A percentile compares a stretch with the other conserved stretches of the same genome.
Conservation (phyloP, 2,888 invertebrate species). For the Uropetala carovei region DNA sequence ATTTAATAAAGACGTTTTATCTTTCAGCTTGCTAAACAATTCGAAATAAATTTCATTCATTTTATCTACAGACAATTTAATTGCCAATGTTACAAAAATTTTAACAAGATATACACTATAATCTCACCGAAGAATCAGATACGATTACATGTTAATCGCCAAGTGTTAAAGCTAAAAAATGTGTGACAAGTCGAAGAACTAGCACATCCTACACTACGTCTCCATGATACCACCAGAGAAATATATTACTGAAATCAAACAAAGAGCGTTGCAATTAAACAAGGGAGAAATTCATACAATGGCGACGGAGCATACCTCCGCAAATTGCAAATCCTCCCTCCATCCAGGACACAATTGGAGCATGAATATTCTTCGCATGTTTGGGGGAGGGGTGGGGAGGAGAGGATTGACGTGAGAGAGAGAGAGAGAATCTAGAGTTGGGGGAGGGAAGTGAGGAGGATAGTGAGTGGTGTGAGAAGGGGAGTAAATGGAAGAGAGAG, state of each 20-base stretch:
- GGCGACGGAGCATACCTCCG: background rate
- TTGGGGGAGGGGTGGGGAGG: background rate
- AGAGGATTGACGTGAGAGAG: background rate
- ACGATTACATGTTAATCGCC: too few relatives aligned
- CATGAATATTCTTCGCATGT: conserved; percentile 22
- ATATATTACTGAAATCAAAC: background rate
- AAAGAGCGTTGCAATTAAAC: conserved; percentile 6
- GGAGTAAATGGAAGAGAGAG: too few relatives aligned
- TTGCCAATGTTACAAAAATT: too few relatives aligned
- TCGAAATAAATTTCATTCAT: too few relatives aligned
- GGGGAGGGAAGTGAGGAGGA: too few relatives aligned
- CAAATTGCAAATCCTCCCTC: background rate
- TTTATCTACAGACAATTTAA: too few relatives aligned
- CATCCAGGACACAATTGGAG: conserved; percentile 7
- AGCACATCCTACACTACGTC: background rate
- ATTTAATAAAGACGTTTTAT: too few relatives aligned
- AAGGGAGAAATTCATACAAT: background rate
- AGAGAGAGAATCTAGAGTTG: background rate
- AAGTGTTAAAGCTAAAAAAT: too few relatives aligned
- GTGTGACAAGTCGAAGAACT: background rate
- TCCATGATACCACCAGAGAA: background rate
- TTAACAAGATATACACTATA: too few relatives aligned
- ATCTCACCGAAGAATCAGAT: too few relatives aligned
- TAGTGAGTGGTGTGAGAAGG: too few relatives aligned
- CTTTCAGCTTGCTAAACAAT: too few relatives aligned